Percentiles rank a stretch among this genome's conserved stretches.
These are phyloP conservation scores for Triplophysa yarkandensis DNA, from an alignment of 2,797 vertebrate species.

Conservation along the genomic window DNA sequence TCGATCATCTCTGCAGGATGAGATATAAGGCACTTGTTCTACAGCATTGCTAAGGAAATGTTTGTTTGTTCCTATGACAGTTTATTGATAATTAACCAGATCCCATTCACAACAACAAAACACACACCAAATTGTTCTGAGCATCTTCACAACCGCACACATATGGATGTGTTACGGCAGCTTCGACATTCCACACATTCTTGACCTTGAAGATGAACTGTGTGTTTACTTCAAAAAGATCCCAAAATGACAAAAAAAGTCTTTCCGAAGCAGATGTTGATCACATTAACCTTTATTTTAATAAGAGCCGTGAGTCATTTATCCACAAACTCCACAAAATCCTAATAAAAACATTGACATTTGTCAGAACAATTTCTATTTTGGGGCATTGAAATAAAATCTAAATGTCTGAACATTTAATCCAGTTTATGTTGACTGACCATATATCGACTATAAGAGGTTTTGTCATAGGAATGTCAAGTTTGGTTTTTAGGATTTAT, in stretches of 20 bases:
- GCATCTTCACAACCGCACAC: background rate
- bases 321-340: background rate
- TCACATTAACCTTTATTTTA: background rate
- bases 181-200: conserved; percentile 18
- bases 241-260: background rate
- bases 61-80: too few relatives aligned
- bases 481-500: too few relatives aligned
- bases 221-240: background rate
- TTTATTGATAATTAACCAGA: background rate
- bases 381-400: too few relatives aligned
- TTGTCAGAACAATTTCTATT: too few relatives aligned
- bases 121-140: background rate
- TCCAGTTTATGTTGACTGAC: background rate
- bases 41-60: too few relatives aligned
- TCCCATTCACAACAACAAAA: background rate
- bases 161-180: background rate
- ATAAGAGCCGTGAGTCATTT: background rate
- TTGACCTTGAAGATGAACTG: conserved; percentile 5
- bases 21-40: too few relatives aligned
- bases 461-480: too few relatives aligned
- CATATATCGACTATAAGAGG: background rate
- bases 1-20: too few relatives aligned
- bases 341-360: background rate
- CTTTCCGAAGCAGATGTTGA: background rate
- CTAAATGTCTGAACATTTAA: too few relatives aligned